Percentiles rank a stretch among this genome's conserved stretches.
These are phyloP conservation scores for Ianthella basta DNA, from an alignment of 37 sponge, comb jelly and placozoan species.

Conservation along the genomic window DNA sequence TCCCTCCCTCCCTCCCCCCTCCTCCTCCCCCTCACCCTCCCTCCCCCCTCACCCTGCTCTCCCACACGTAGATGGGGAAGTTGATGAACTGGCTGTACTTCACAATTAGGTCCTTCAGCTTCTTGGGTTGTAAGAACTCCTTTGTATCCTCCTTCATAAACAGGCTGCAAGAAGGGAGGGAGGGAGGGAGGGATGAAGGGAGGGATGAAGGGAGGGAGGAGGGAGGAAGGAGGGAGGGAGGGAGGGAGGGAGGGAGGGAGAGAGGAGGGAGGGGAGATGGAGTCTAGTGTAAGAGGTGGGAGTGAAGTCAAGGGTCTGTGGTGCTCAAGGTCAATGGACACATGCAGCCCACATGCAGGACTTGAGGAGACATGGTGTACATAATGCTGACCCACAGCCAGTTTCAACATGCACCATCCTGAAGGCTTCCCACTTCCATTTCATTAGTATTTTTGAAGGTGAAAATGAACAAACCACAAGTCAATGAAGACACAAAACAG, in stretches of 20 bases:
- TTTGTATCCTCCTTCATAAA: conserved; percentile 95
- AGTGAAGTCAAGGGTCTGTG: too few relatives aligned
- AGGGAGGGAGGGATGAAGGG: not conserved
- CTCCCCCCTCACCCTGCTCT: conserved; percentile 80
- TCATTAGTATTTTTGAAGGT: not conserved
- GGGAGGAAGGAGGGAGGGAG: not conserved
- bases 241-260: not conserved
- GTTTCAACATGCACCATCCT: too few relatives aligned
- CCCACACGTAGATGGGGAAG: conserved; percentile 99
- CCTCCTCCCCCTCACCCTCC: too few relatives aligned
- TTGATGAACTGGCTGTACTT: conserved; percentile 99
- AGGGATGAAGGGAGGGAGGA: not conserved
- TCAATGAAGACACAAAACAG: not conserved
- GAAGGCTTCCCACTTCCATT: not conserved
- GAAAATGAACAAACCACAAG: not conserved
- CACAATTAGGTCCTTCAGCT: conserved; percentile 78
- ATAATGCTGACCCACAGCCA: too few relatives aligned
- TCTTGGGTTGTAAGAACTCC: conserved; percentile 84
- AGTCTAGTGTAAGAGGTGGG: too few relatives aligned
- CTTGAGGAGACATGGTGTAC: too few relatives aligned
- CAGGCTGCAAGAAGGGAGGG: conserved; percentile 37
- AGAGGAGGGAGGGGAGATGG: too few relatives aligned
- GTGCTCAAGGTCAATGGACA: too few relatives aligned
- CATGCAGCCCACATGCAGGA: too few relatives aligned
- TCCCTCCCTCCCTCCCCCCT: too few relatives aligned